phyloP scores from a whole-genome alignment of 1,140 invertebrate species.

The Drosophila biarmipes region DNA sequence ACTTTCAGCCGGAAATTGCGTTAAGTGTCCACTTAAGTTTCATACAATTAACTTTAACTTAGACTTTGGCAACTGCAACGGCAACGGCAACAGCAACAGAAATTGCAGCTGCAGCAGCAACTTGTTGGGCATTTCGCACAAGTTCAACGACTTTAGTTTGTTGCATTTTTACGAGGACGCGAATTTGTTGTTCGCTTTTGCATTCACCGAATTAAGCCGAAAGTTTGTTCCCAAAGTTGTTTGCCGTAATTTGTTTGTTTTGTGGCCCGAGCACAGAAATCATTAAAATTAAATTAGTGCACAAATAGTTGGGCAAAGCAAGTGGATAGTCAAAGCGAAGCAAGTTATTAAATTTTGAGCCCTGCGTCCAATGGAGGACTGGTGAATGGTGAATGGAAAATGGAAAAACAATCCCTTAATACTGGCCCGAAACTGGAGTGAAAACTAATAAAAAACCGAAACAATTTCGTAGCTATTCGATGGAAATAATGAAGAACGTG shows the following conservation, averaged over 20 bases:
- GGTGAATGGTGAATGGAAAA: constrained; percentile 19
- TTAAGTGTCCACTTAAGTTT: constrained; percentile 74
- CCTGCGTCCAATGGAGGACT: constrained; percentile 29
- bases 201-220: constrained; percentile 43
- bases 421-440: constrained; percentile 38
- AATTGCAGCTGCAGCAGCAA: constrained; percentile 35
- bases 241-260: constrained; percentile 50
- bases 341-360: constrained; percentile 48
- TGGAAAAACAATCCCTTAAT: constrained; percentile 56
- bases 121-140: constrained; percentile 45
- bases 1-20: constrained; percentile 64
- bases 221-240: constrained; percentile 46
- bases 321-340: constrained; percentile 39
- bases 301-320: constrained; percentile 43
- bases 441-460: constrained; percentile 63
- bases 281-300: constrained; percentile 58
- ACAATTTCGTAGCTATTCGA: constrained; percentile 64
- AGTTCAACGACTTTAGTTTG: constrained; percentile 56
- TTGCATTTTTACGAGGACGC: constrained; percentile 40
- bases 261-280: constrained; percentile 39
- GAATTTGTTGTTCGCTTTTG: constrained; percentile 17
- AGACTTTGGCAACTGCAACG: constrained; percentile 58
- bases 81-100: constrained; percentile 18
- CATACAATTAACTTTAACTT: constrained; percentile 75
- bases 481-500: constrained; percentile 73